phyloP scores from a whole-genome alignment of 2,797 vertebrate species.

The Schizothorax lantsangensis region DNA sequence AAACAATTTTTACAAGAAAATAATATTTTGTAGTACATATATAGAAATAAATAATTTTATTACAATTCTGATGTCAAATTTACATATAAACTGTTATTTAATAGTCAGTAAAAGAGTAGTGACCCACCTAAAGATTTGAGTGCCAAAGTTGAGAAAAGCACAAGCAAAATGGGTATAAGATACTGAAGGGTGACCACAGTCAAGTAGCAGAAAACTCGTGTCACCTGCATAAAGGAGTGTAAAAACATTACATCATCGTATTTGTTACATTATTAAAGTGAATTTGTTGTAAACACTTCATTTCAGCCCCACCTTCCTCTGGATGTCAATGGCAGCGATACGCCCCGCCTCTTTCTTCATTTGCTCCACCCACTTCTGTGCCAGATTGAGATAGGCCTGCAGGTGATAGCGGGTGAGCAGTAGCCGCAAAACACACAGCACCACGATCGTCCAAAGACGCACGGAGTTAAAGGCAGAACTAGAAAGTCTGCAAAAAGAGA shows the following conservation, averaged over 20 bases:
- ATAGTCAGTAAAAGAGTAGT: not conserved
- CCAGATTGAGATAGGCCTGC: slow-evolving; percentile 93
- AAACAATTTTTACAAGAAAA: not conserved
- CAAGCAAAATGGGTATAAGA: slow-evolving; percentile 87
- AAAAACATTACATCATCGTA: not conserved
- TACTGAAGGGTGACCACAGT: slow-evolving; percentile 93
- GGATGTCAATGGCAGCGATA: slow-evolving; percentile 89
- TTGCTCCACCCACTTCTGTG: slow-evolving; percentile 89
- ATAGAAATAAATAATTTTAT: not conserved
- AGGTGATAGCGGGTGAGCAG: slow-evolving; percentile 85
- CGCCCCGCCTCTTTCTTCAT: slow-evolving; percentile 91
- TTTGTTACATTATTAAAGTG: not conserved
- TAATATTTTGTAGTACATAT: not conserved
- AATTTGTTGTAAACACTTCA: not conserved
- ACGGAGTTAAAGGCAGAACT: slow-evolving; percentile 82
- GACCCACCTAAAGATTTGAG: slow-evolving; percentile 89
- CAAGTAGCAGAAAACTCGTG: slow-evolving; percentile 92
- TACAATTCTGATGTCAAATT: not conserved
- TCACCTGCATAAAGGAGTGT: slow-evolving; percentile 77
- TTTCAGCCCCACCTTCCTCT: slow-evolving; percentile 83
- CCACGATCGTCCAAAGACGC: slow-evolving; percentile 88
- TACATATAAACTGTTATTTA: not conserved
- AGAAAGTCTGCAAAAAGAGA: slow-evolving; percentile 77
- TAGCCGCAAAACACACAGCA: slow-evolving; percentile 83
- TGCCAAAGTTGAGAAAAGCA: slow-evolving; percentile 87